Percentiles rank a stretch among this genome's conserved stretches.
These are phyloP conservation scores for Drosophila demipolita DNA, from an alignment of 2,888 invertebrate genomes.

Conservation along the genomic window DNA sequence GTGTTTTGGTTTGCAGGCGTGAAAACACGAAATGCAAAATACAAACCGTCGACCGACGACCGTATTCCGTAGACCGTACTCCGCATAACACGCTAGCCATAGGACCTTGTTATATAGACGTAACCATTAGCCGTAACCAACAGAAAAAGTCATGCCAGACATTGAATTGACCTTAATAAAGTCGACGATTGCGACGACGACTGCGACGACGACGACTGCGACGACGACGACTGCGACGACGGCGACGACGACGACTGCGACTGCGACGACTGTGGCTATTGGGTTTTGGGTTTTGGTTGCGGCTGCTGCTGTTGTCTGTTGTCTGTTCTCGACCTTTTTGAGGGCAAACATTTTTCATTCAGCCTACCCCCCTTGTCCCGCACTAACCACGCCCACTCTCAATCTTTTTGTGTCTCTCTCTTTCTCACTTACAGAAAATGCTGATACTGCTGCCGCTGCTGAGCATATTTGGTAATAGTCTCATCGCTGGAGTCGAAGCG, in stretches of 20 bases:
- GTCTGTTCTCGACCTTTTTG: conserved; percentile 51
- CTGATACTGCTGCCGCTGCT: conserved; percentile 84
- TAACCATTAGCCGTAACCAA: conserved; percentile 70
- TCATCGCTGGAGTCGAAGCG: conserved; percentile 82
- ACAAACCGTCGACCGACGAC: conserved; percentile 20
- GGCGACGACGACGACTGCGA: conserved; percentile 36
- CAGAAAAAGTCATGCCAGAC: conserved; percentile 58
- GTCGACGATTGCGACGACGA: conserved; percentile 47
- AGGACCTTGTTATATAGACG: conserved; percentile 48
- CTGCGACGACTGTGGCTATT: conserved; percentile 30
- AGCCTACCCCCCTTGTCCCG: neutral
- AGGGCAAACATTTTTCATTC: conserved; percentile 61
- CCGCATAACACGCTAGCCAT: conserved; percentile 27
- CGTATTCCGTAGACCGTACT: neutral
- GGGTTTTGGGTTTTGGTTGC: conserved; percentile 16
- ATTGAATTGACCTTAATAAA: conserved; percentile 81
- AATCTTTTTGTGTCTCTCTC: conserved; percentile 13
- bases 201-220: conserved; percentile 40
- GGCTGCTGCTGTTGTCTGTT: conserved; percentile 19
- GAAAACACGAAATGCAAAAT: conserved; percentile 56
- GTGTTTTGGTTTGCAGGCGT: conserved; percentile 39
- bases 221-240: conserved; percentile 40
- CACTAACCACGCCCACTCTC: conserved; percentile 51
- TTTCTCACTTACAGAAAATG: conserved; percentile 82
- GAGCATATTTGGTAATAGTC: conserved; percentile 83